Evolutionary conservation across 2,888 invertebrate genomes (phyloP), one percentile per base, ranked within the genome.

Genomic region (Troides aeacus): DNA sequence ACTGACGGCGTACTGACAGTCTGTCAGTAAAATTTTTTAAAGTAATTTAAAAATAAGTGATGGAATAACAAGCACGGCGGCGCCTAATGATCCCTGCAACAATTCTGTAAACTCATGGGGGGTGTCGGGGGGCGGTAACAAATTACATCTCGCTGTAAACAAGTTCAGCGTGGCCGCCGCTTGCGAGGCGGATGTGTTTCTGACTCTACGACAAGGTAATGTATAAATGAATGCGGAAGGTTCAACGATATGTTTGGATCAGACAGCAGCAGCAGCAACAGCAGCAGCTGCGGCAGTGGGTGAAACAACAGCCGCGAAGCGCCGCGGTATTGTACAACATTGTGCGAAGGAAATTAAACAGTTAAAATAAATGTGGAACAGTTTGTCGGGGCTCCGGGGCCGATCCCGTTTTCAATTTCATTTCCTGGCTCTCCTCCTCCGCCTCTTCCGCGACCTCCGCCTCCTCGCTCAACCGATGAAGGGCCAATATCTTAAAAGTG

Each of bases 71-170:
- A 42, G 61, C 65, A 39, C 8, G 10, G 61, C 36, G 30, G 71
- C 65, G 80, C 78, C 83, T 88, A 88, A 89, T 87, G 88, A 85
- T 81, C 83, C 85, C 82, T 81, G 76, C 81, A 76, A 77, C 83
- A 79, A 84, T 85, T 85, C 76, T 81, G 87, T 83, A 81, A 82
- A 87, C 84, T 88, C 87, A 53, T 15, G 53, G 18, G 17, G 17
- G 12, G 53, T 2, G 53, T 15, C 23, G 42, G 65, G 66, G 39
- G 36, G 50, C 75, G 53, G 5, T 78, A 76, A 83, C 84, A 82
- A 82, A 85, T 85, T 83, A 83, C 79, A 72, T 75, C 72, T 72
- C 72, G 66, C 73, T 72, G 84, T 84, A 84, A 87, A 86, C 82
- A 86, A 85, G 79, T 82, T 82, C 80, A 81, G 79, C 79, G 76